Conservation (phyloP, 2,888 invertebrate species). For the Lymantria monacha region DNA sequence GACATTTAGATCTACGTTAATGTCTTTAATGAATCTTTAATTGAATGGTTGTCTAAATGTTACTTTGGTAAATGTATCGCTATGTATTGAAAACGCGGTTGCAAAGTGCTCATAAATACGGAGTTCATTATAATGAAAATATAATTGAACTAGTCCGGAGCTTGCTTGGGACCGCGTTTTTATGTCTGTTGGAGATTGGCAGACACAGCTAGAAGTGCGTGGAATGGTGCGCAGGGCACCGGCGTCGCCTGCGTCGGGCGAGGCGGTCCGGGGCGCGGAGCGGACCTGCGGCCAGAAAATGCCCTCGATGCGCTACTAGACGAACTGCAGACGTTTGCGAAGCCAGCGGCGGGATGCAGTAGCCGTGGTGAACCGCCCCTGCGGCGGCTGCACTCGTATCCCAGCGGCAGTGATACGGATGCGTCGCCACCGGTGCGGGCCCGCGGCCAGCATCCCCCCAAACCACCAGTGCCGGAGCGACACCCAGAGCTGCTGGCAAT, state of each 20-base stretch:
- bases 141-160: slow-evolving; percentile 3
- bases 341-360: slow-evolving; percentile 75
- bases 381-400: slow-evolving; percentile 91
- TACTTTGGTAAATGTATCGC: slow-evolving; percentile 36
- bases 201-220: slow-evolving; percentile 65
- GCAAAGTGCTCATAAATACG: slow-evolving; percentile 33
- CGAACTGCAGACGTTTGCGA: slow-evolving; percentile 94
- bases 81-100: slow-evolving; percentile 57
- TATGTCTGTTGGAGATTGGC: slow-evolving; percentile 53
- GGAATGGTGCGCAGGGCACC: slow-evolving; percentile 73
- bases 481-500: slow-evolving; percentile 89
- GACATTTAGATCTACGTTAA: slow-evolving; percentile 54
- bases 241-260: slow-evolving; percentile 57
- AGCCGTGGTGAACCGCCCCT: slow-evolving; percentile 78
- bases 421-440: slow-evolving; percentile 89
- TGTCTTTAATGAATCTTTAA: slow-evolving; percentile 61
- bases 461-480: slow-evolving; percentile 92
- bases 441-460: slow-evolving; percentile 80
- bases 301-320: slow-evolving; percentile 98
- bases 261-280: slow-evolving; percentile 51
- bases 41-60: slow-evolving; percentile 70
- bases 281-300: slow-evolving; percentile 90
- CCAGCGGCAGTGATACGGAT: slow-evolving; percentile 92
- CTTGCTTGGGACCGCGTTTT: slow-evolving; percentile 64
- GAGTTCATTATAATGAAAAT: neutral